Evolutionary conservation across 35 echinoderm and acorn worm genomes (phyloP), one percentile per base, ranked within the genome.

Genomic region (Holothuria glaberrima): DNA sequence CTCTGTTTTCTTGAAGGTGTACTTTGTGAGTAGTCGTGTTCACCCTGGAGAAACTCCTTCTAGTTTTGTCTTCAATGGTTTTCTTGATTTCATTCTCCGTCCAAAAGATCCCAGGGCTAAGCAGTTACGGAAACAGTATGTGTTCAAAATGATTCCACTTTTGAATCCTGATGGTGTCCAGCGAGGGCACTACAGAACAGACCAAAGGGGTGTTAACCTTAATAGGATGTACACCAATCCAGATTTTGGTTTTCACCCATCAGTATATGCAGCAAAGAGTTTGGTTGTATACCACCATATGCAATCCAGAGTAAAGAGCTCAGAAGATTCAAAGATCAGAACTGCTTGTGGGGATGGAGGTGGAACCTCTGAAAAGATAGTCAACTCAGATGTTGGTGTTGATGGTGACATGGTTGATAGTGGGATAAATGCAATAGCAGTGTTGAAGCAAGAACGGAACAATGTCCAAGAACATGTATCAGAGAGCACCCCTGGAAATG

Each of bases 41-140:
- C 96, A 98, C 31, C 96, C 96, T 14, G 96, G 96, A 26, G 96
- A 98, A 45, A 98, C 96, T 9, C 96, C 96, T 60, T 90, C 96
- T 25, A 98, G 96, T 90, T 94, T 94, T 58, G 96, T 98, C 61
- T 98, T 98, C 83, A 98, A 98, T 79, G 96, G 96, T 27, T 98
- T 98, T 84, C 65, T 98, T 21, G 96, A 98, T 20, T 98, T 98
- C 27, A 98, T 98, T 44, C 96, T 98, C 21, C 96, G 96, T 62
- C 63, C 88, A 21, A 91, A 92, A 45, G 96, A 98, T 68, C 93
- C 92, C 19, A 68, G 96, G 28, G 93, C 96, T 21, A 71, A 88
- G 58, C 96, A 98, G 70, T 91, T 98, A n/a, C 61, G 96, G 19
- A 98, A 88, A 69, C 96, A 94, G 45, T 98, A 68, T 59, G 93